A percentile compares a stretch with the other conserved stretches of the same genome.
These are phyloP conservation scores for Epizoanthus stellaris DNA, from an alignment of 92 coral and sea anemone species.

Conservation along the genomic window DNA sequence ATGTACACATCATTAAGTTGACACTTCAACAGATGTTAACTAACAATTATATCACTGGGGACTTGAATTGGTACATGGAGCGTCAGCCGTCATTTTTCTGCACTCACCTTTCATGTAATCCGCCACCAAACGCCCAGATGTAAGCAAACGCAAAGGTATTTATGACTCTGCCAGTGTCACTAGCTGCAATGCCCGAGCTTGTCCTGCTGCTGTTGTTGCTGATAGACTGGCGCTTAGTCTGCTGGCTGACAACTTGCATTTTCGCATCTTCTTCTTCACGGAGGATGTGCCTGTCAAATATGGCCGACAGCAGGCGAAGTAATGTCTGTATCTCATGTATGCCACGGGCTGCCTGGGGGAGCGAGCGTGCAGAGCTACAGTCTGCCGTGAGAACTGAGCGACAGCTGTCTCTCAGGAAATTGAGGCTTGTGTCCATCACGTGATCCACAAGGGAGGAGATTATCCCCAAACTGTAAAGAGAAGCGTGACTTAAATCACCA, in stretches of 20 bases:
- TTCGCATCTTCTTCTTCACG: slow-evolving; percentile 87
- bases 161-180: slow-evolving; percentile 87
- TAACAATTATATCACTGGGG: no score
- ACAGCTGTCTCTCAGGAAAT: slow-evolving; percentile 76
- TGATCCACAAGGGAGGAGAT: slow-evolving; percentile 92
- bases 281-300: slow-evolving; percentile 91
- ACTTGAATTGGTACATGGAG: not conserved
- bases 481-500: not conserved
- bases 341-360: slow-evolving; percentile 80
- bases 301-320: slow-evolving; percentile 82
- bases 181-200: slow-evolving; percentile 88
- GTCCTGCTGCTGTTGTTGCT: slow-evolving; percentile 80
- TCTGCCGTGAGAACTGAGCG: slow-evolving; percentile 76
- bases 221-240: slow-evolving; percentile 67
- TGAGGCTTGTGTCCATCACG: slow-evolving; percentile 77
- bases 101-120: slow-evolving; percentile 85
- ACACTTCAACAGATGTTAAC: no score
- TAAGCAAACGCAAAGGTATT: slow-evolving; percentile 91
- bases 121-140: slow-evolving; percentile 99
- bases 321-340: slow-evolving; percentile 84
- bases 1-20: no score
- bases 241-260: slow-evolving; percentile 64
- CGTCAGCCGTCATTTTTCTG: not conserved
- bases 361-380: slow-evolving; percentile 50
- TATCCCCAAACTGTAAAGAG: slow-evolving; percentile 78